These are phyloP conservation scores for Microtus richardsoni DNA, from an alignment of 2,113 vertebrate species.

Conservation along the genomic window DNA sequence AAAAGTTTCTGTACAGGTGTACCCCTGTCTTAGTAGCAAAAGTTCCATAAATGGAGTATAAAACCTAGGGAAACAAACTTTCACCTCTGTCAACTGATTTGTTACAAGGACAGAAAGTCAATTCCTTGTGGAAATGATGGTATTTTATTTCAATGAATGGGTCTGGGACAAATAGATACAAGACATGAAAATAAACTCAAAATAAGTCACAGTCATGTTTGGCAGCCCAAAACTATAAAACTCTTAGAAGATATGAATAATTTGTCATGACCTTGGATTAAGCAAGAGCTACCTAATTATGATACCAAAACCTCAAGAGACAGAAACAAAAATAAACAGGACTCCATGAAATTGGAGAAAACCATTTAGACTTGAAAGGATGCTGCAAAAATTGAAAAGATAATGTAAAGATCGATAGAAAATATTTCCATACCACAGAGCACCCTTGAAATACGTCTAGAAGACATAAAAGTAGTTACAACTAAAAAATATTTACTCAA, in stretches of 20 bases:
- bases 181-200: not conserved
- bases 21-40: not conserved
- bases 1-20: not conserved
- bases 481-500: not conserved
- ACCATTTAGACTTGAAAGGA: not conserved
- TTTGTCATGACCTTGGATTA: not conserved
- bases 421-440: not conserved
- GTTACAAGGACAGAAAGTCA: not conserved
- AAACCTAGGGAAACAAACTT: not conserved
- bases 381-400: not conserved
- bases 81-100: conserved; percentile 15
- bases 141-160: not conserved
- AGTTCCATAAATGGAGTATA: not conserved
- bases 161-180: not conserved
- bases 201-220: not conserved
- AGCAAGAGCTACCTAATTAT: not conserved
- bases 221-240: not conserved
- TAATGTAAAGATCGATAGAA: not conserved
- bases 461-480: not conserved
- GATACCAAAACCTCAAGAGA: not conserved
- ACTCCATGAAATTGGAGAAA: not conserved
- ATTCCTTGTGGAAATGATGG: not conserved
- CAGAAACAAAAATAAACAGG: not conserved
- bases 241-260: not conserved
- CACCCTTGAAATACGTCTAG: not conserved